Base-by-base conservation (phyloP, 2,888 invertebrate species). In the Epinotia bilunana region DNA sequence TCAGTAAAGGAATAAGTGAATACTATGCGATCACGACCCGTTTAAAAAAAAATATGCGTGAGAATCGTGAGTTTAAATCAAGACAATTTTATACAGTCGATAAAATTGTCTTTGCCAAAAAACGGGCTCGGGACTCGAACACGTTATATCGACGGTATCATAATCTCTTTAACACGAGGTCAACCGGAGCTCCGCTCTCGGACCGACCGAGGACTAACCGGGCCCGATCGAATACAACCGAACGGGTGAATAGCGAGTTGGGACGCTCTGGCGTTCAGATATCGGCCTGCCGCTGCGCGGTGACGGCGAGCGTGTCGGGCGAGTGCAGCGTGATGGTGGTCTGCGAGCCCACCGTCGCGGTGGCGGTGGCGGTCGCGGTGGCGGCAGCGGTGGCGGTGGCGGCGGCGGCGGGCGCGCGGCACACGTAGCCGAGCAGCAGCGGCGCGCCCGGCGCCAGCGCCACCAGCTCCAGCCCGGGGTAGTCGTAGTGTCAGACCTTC, bases 401-500 rank as follows among this genome's bases (percentile, higher is more conserved):
- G 72, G 39, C 43, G 77, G 64, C 71, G 74, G 67, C 72, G 76
- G 76, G 77, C 76, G 83, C 85, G 80, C 88, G 89, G 84, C 82
- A 88, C 81, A 91, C 91, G 85, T 89, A 91, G 79, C 93, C 92
- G 62, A 93, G 90, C 78, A 93, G 86, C 77, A 91, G 86, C 74
- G 92, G 91, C 83, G 87, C 90, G 80, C 90, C 92, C 49, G 91
- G 91, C 80, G 90, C 88, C 76, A 91, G 85, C 77, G 92, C 91
- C 70, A 92, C 90, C 76, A 91, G 87, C 83, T 90, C 90, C 57
- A 91, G 87, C 78, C 28, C 77, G 28, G 75, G 79, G 83, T 86
- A 90, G 82, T 87, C 89, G 92, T 91, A 91, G 88, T 91, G 93
- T 93, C 93, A 93, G 88, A 92, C 96, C 92, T 97, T 96, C 88